Evolutionary conservation across 2,888 invertebrate genomes (phyloP).

Genomic region (Trisateles emortualis): DNA sequence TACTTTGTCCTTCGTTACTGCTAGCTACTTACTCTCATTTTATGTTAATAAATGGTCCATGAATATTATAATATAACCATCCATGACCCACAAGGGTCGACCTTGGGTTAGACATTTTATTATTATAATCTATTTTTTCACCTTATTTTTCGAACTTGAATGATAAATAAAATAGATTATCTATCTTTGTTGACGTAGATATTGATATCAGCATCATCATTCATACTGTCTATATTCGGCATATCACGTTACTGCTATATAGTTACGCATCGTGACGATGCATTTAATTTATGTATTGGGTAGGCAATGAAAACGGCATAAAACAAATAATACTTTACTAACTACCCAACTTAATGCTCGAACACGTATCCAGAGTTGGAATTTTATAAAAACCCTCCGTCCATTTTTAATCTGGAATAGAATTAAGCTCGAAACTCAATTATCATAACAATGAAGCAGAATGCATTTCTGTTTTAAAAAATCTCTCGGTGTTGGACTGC

Average conservation of each 20-base stretch:
- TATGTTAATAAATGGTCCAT: conserved; percentile 51
- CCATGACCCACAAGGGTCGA: conserved; percentile 46
- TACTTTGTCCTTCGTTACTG: conserved; percentile 33
- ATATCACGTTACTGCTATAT: conserved; percentile 5
- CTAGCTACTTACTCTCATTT: conserved; percentile 49
- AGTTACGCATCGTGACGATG: conserved; percentile 51
- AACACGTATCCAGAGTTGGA: conserved; percentile 44
- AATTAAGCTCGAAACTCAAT: conserved; percentile 54
- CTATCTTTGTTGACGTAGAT: neutral
- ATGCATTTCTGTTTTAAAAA: conserved; percentile 66
- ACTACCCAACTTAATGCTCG: conserved; percentile 43
- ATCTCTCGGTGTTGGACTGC: conserved; percentile 49
- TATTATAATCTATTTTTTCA: conserved; percentile 1
- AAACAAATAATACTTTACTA: conserved; percentile 37
- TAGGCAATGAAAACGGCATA: conserved; percentile 23
- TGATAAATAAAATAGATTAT: neutral
- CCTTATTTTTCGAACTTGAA: neutral
- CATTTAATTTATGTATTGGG: conserved; percentile 39
- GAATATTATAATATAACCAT: conserved; percentile 51
- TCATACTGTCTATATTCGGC: neutral
- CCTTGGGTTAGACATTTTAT: conserved; percentile 45
- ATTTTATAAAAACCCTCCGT: conserved; percentile 32
- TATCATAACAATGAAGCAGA: conserved; percentile 62
- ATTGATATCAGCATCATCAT: neutral
- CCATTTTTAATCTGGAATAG: conserved; percentile 37